phyloP scores from a whole-genome alignment of 1,140 invertebrate genomes.

The Eufriesea mexicana region DNA sequence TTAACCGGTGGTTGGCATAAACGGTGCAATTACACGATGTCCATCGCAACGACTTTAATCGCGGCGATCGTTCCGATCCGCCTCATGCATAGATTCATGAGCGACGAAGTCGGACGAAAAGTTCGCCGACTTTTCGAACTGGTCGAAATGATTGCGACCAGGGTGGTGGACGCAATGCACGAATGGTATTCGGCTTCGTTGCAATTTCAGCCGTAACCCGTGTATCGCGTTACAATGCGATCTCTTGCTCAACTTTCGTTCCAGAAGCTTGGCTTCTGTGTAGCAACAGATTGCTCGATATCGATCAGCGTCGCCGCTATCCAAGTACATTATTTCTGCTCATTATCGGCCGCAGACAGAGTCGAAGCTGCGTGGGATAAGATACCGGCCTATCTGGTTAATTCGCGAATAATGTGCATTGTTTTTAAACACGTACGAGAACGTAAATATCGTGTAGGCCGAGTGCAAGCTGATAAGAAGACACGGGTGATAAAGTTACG shows the following conservation, averaged over 20 bases:
- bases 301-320: neutral
- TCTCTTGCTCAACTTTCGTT: constrained; percentile 6
- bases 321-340: neutral
- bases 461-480: neutral
- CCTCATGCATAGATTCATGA: neutral
- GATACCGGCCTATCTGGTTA: neutral
- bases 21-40: neutral
- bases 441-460: neutral
- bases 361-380: neutral
- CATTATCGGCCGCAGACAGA: neutral
- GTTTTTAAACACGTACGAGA: neutral
- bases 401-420: neutral
- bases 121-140: neutral
- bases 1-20: neutral
- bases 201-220: neutral
- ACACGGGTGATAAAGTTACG: neutral
- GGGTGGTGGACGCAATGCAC: neutral
- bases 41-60: neutral
- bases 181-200: neutral
- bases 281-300: neutral
- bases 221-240: neutral
- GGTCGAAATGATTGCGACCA: neutral
- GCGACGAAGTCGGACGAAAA: neutral
- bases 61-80: neutral
- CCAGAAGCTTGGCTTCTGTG: neutral